Conservation (phyloP, 2,797 vertebrate genomes). For the Paedocypris micromegethes region DNA sequence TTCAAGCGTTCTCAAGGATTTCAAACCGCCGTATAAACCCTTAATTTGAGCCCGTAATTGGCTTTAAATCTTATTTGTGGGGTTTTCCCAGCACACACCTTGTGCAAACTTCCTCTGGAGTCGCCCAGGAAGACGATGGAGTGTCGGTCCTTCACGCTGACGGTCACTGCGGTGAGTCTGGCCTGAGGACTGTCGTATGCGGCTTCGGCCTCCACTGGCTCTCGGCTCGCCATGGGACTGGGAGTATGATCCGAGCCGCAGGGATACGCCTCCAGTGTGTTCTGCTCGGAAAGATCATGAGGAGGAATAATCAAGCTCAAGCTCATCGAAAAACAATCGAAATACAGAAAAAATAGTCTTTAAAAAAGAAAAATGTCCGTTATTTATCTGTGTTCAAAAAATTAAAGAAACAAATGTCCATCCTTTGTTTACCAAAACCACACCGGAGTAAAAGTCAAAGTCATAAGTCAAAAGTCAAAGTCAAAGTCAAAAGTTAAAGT, state of each 20-base stretch:
- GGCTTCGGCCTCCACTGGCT: slow-evolving; percentile 70
- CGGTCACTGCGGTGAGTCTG: slow-evolving; percentile 84
- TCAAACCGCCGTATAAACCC: too few relatives aligned
- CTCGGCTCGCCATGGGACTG: slow-evolving; percentile 89
- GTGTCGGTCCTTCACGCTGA: slow-evolving; percentile 80
- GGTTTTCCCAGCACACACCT: slow-evolving; percentile 50
- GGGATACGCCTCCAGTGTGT: slow-evolving; percentile 87
- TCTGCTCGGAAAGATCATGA: slow-evolving; percentile 58
- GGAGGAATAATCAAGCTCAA: too few relatives aligned
- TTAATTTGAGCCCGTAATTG: neutral
- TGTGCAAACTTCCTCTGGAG: slow-evolving; percentile 84
- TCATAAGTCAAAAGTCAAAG: too few relatives aligned
- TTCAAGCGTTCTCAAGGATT: too few relatives aligned
- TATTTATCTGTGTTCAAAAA: too few relatives aligned
- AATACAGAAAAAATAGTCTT: too few relatives aligned
- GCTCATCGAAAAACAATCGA: too few relatives aligned
- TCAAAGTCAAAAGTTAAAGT: too few relatives aligned
- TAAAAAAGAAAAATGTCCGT: too few relatives aligned
- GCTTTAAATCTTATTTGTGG: neutral
- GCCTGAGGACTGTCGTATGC: slow-evolving; percentile 70
- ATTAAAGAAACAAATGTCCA: too few relatives aligned
- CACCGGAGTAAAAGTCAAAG: too few relatives aligned
- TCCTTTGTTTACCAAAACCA: too few relatives aligned
- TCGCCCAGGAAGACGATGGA: slow-evolving; percentile 89
- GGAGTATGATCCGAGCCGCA: slow-evolving; percentile 97